Evolutionary conservation across 1,140 invertebrate genomes (phyloP).

Genomic region (Leguminivora glycinivorella): DNA sequence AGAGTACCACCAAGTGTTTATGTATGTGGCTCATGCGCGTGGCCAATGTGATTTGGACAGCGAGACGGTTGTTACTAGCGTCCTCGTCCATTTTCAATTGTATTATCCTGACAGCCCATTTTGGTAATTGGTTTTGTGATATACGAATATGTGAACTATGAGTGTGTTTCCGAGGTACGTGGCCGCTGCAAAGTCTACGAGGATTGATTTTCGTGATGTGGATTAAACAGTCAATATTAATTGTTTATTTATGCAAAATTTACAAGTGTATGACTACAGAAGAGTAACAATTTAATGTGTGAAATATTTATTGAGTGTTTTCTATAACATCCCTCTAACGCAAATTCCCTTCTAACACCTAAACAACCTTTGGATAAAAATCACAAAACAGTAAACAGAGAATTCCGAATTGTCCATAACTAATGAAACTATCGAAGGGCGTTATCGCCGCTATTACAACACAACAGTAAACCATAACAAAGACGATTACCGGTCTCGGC

Average conservation of each 20-base stretch:
- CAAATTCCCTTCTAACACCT: not conserved
- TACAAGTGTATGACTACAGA: too few relatives aligned
- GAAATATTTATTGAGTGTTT: too few relatives aligned
- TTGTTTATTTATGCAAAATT: too few relatives aligned
- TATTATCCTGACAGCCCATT: not conserved
- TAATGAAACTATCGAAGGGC: slow-evolving; percentile 22
- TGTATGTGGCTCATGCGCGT: slow-evolving; percentile 11
- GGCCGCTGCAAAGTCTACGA: not conserved
- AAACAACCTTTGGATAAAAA: not conserved
- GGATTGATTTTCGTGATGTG: too few relatives aligned
- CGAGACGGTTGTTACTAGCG: slow-evolving; percentile 11
- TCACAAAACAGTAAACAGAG: not conserved
- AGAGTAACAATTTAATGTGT: too few relatives aligned
- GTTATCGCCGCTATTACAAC: slow-evolving; percentile 36
- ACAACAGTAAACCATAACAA: slow-evolving; percentile 44
- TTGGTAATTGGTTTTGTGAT: not conserved
- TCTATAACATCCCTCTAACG: too few relatives aligned
- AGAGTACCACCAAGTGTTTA: not conserved
- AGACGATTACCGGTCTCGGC: slow-evolving; percentile 31
- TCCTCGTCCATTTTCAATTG: not conserved
- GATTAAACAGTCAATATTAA: too few relatives aligned
- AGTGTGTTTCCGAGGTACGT: not conserved
- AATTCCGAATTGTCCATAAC: slow-evolving; percentile 9
- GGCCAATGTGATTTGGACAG: slow-evolving; percentile 10
- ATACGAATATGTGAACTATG: not conserved